phyloP scores from a whole-genome alignment of 1,140 invertebrate species.

The Pseudomyrmex cubaensis region DNA sequence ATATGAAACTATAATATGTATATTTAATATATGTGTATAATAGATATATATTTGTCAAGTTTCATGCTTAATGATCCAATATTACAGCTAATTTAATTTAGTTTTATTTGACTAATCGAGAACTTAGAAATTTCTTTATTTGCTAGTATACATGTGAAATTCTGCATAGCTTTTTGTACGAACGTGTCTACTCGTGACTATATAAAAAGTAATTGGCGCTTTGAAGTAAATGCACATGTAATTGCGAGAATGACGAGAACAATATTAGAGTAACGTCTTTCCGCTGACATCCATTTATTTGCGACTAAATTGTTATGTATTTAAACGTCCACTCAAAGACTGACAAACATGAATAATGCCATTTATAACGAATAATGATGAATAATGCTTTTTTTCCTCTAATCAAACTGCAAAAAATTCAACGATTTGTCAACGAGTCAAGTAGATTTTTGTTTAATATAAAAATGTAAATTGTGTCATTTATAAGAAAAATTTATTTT shows the following conservation, averaged over 20 bases:
- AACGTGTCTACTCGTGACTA: neutral
- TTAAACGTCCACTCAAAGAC: constrained; percentile 12
- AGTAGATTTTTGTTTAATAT: neutral
- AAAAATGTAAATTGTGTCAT: neutral
- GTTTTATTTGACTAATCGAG: neutral
- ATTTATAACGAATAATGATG: neutral
- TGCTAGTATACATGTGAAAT: neutral
- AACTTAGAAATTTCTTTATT: neutral
- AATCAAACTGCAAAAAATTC: neutral
- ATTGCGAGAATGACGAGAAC: constrained; percentile 31
- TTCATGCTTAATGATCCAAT: too few relatives aligned
- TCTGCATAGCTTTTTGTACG: neutral
- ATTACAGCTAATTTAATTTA: neutral
- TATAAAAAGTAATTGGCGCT: constrained; percentile 15
- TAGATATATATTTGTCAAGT: too few relatives aligned
- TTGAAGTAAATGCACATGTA: constrained; percentile 3
- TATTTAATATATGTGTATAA: too few relatives aligned
- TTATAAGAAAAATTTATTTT: too few relatives aligned
- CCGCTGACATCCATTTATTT: neutral
- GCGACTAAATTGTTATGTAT: constrained; percentile 6
- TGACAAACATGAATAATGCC: neutral
- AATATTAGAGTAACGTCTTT: constrained; percentile 33
- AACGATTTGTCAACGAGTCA: neutral
- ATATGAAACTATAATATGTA: too few relatives aligned
- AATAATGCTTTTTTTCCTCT: neutral